A percentile compares a stretch with the other conserved stretches of the same genome.
Conservation (phyloP, 2,113 vertebrate genomes). For the Martes martes region DNA sequence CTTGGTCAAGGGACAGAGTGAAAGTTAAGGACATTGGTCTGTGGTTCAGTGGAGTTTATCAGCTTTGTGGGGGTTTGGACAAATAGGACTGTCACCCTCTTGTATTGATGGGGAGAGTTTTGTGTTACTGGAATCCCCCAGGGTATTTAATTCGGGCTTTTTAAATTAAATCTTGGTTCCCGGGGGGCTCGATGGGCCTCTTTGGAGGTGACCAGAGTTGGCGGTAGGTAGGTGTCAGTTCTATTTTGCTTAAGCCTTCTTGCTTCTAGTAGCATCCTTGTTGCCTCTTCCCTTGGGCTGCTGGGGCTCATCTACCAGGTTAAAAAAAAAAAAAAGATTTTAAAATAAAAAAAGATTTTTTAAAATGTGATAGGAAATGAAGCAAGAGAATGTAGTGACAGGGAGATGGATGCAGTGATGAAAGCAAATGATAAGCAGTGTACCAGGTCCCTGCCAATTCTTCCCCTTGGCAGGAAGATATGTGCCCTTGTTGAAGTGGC, state of each 20-base stretch:
- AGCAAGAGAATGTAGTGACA: background rate
- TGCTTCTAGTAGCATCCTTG: background rate
- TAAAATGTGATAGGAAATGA: background rate
- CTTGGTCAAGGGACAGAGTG: background rate
- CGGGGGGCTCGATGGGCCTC: background rate
- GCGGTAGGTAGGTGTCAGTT: background rate
- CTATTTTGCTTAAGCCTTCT: background rate
- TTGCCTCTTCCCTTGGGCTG: background rate
- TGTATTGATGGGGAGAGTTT: background rate
- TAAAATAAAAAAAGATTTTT: background rate
- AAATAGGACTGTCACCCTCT: background rate
- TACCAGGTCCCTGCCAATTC: too few species aligned
- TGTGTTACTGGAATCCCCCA: background rate
- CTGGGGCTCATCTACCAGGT: background rate
- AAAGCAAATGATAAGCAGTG: background rate
- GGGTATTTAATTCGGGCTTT: background rate
- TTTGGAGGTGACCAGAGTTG: background rate
- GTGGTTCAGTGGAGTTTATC: background rate
- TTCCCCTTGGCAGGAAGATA: background rate
- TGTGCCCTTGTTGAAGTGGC: background rate
- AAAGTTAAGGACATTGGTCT: background rate
- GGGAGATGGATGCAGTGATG: background rate
- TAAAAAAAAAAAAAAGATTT: background rate
- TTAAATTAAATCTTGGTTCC: background rate
- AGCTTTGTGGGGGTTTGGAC: background rate